A percentile compares a stretch with the other conserved stretches of the same genome.
Evolutionary conservation across 2,888 invertebrate genomes (phyloP).

Genomic region (Hanleya hanleyi): DNA sequence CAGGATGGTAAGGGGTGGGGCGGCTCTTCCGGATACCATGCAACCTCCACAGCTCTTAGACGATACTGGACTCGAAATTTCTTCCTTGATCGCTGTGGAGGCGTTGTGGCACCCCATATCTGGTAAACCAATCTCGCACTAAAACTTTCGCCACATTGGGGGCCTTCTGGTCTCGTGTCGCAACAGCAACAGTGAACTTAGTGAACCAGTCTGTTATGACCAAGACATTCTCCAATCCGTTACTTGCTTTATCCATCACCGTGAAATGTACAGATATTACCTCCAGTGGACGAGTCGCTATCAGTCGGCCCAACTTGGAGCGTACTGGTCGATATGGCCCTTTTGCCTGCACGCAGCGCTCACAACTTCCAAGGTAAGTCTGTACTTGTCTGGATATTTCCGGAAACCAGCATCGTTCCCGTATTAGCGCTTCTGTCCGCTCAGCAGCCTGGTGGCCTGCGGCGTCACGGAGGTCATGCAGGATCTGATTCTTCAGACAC

Average conservation of each 20-base stretch:
- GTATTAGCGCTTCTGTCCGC: neutral
- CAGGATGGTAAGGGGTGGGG: constrained; percentile 25
- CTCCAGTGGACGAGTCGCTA: constrained; percentile 7
- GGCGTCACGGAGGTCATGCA: neutral
- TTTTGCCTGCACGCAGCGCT: constrained; percentile 1
- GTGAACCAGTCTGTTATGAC: neutral
- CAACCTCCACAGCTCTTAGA: constrained; percentile 21
- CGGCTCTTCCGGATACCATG: constrained; percentile 16
- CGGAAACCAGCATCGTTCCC: neutral
- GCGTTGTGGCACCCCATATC: constrained; percentile 23
- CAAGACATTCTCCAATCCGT: neutral
- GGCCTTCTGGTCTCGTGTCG: constrained; percentile 25
- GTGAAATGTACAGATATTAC: constrained; percentile 10
- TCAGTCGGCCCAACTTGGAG: neutral
- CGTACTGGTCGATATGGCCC: neutral
- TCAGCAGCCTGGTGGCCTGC: neutral
- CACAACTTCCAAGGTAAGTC: neutral
- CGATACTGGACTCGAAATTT: constrained; percentile 7
- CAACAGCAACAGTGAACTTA: constrained; percentile 12
- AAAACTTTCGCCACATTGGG: constrained; percentile 21
- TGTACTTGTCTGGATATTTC: neutral
- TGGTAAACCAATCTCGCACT: constrained; percentile 23
- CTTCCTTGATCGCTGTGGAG: constrained; percentile 29
- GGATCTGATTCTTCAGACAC: neutral
- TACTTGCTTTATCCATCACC: neutral